phyloP scores from a whole-genome alignment of 1,140 invertebrate genomes.

The Agrypnia vestita region DNA sequence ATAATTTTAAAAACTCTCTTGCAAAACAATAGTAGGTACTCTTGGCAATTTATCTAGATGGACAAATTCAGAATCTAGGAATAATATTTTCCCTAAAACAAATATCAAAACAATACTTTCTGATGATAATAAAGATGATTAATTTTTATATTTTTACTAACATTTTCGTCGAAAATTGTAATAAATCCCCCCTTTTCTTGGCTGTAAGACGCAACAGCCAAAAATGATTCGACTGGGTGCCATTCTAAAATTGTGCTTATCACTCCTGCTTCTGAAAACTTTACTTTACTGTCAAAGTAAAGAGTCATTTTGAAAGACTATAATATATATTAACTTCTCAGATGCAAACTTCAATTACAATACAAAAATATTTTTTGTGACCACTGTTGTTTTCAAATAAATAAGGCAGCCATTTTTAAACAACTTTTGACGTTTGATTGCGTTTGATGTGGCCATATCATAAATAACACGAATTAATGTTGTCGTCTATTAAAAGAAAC shows the following conservation, averaged over 20 bases:
- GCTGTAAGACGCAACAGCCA: constrained; percentile 90
- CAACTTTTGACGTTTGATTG: constrained; percentile 47
- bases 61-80: too few species aligned
- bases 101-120: constrained; percentile 57
- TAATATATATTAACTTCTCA: not conserved
- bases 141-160: constrained; percentile 66
- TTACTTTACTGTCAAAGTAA: constrained; percentile 84
- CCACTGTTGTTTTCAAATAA: constrained; percentile 40
- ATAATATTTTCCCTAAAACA: too few species aligned
- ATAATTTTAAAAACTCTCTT: too few species aligned
- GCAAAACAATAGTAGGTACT: too few species aligned
- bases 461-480: too few species aligned
- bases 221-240: constrained; percentile 84
- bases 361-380: not conserved
- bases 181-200: constrained; percentile 91
- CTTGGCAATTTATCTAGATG: too few species aligned
- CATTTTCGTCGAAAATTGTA: constrained; percentile 90
- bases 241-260: constrained; percentile 85
- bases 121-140: too few species aligned
- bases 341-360: not conserved
- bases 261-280: constrained; percentile 79
- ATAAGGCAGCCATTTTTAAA: constrained; percentile 56
- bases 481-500: too few species aligned
- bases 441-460: constrained; percentile 21
- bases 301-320: constrained; percentile 76